Percentiles rank a stretch among this genome's conserved stretches.
These are phyloP conservation scores for Tachysurus vachellii DNA, from an alignment of 2,113 vertebrate species.

Conservation along the genomic window DNA sequence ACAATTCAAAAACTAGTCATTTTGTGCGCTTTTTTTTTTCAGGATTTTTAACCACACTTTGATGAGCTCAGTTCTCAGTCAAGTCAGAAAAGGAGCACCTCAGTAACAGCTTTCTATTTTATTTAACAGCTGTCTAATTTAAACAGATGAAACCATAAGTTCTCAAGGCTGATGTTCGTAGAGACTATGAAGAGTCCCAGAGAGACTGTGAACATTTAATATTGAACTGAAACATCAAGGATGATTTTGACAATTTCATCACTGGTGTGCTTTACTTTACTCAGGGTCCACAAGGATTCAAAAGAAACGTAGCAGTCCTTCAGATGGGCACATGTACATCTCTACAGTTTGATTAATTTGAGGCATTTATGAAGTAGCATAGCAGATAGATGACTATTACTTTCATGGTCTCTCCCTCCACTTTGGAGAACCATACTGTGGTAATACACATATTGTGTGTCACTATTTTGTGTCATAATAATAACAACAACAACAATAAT, in stretches of 20 bases:
- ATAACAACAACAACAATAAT: background rate
- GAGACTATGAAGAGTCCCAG: background rate
- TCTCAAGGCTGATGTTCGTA: conserved; percentile 2
- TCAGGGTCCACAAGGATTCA: background rate
- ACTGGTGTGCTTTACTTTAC: background rate
- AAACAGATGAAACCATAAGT: background rate
- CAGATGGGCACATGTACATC: background rate
- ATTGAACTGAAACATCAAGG: conserved; percentile 1
- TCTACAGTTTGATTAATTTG: background rate
- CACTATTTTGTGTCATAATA: background rate
- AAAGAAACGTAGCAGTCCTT: background rate
- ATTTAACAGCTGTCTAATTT: background rate
- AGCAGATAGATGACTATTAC: background rate
- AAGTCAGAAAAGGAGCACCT: background rate
- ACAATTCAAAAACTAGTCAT: background rate
- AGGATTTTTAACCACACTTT: background rate
- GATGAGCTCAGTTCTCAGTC: background rate
- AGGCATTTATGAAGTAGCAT: background rate
- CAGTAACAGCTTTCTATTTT: background rate
- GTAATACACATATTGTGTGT: background rate
- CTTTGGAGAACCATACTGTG: background rate
- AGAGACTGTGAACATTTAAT: background rate
- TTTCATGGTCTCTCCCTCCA: background rate
- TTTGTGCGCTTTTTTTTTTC: background rate
- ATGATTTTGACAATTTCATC: conserved; percentile 2